phyloP scores from a whole-genome alignment of 2,113 vertebrate genomes.

The Hemiprocne comata region DNA sequence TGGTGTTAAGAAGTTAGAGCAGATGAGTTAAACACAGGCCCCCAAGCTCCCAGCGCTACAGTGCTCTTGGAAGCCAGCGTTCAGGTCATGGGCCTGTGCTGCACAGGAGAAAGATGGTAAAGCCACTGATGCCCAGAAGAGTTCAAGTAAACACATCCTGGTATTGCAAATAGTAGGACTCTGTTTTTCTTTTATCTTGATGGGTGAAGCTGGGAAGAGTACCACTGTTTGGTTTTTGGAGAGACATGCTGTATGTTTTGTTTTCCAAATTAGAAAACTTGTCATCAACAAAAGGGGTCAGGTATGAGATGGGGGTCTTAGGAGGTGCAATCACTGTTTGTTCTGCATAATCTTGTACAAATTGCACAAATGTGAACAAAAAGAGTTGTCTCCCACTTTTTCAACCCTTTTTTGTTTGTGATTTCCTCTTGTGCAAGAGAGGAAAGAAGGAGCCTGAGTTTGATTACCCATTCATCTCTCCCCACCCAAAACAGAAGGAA shows the following conservation, averaged over 20 bases:
- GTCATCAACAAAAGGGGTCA: not conserved
- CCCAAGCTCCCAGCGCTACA: not conserved
- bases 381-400: not conserved
- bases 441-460: not conserved
- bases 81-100: rapidly evolving
- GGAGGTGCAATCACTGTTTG: not conserved
- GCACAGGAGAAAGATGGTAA: not conserved
- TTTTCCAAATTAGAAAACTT: not conserved
- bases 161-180: not conserved
- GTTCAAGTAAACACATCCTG: not conserved
- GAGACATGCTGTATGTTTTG: not conserved
- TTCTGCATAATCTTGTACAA: not conserved
- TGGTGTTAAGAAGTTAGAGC: not conserved
- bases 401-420: not conserved
- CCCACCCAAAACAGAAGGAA: not conserved
- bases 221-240: not conserved
- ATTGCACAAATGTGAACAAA: not conserved
- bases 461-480: not conserved
- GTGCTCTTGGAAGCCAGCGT: not conserved
- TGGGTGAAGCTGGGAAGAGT: not conserved
- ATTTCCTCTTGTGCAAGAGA: not conserved
- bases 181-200: not conserved
- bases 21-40: not conserved
- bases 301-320: not conserved
- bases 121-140: not conserved